These are phyloP conservation scores for Neodon shergylaensis DNA, from an alignment of 2,113 vertebrate species.

Conservation along the genomic window DNA sequence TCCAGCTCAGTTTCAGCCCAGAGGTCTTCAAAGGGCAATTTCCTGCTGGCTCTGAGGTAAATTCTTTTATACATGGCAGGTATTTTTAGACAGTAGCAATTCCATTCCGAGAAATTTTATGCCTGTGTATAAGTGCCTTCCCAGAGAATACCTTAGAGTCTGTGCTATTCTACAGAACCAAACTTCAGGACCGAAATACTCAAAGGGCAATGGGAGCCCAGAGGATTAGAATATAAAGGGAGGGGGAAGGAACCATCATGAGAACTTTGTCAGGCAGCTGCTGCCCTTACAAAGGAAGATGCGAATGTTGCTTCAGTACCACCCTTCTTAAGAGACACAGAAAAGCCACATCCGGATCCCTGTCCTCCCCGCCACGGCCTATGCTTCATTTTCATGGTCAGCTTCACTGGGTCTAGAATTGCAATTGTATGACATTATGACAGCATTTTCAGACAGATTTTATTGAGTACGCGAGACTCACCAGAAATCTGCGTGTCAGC, in stretches of 20 bases:
- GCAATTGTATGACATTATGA: not conserved
- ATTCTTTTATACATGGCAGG: not conserved
- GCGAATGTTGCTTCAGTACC: not conserved
- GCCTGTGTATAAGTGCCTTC: not conserved
- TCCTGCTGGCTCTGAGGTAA: not conserved
- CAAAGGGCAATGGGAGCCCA: not conserved
- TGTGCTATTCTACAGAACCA: not conserved
- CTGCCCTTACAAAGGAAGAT: not conserved
- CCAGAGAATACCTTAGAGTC: not conserved
- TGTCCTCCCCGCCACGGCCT: rapidly evolving
- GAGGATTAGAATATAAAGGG: not conserved
- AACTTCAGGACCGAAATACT: not conserved
- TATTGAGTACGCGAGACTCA: not conserved
- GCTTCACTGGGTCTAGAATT: not conserved
- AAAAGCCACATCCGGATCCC: not conserved
- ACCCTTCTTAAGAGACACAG: not conserved
- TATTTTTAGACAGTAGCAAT: not conserved
- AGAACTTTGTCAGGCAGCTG: not conserved
- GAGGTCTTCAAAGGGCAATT: not conserved
- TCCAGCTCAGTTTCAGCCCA: not conserved
- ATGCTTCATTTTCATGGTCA: not conserved
- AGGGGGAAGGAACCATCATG: not conserved
- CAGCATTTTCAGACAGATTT: not conserved
- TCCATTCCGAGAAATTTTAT: not conserved
- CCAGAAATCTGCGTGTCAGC: not conserved